Evolutionary conservation across 2,888 invertebrate genomes (phyloP).

Genomic region (Nomada fucata): DNA sequence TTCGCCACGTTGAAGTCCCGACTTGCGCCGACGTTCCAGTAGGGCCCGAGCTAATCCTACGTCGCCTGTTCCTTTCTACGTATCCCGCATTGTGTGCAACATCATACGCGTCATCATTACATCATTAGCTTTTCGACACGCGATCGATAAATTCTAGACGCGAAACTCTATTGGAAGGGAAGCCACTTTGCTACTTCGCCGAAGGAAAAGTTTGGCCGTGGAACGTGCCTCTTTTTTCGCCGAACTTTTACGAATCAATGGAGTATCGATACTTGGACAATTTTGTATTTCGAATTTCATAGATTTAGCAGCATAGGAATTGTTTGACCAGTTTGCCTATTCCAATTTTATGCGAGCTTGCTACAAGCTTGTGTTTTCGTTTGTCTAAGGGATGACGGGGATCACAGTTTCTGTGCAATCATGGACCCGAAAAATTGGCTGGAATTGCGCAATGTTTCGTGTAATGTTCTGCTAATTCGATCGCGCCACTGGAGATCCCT

Average conservation of each 20-base stretch:
- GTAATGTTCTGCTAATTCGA: conserved; percentile 25
- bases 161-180: background rate
- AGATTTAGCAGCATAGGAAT: background rate
- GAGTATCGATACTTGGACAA: background rate
- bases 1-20: background rate
- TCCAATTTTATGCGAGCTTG: background rate
- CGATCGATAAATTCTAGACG: conserved; percentile 37
- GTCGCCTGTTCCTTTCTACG: conserved; percentile 6
- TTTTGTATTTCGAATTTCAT: too few species aligned
- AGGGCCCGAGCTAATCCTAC: conserved; percentile 4
- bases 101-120: conserved; percentile 35
- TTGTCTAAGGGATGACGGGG: too few species aligned
- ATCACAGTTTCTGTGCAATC: background rate
- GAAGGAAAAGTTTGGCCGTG: background rate
- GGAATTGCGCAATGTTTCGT: conserved; percentile 30
- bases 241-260: too few species aligned
- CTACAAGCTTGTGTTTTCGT: background rate
- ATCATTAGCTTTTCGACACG: conserved; percentile 25
- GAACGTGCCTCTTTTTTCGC: background rate
- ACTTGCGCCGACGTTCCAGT: conserved; percentile 3
- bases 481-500: conserved; percentile 38
- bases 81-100: conserved; percentile 11
- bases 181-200: background rate
- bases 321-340: background rate
- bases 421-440: background rate